Percentiles rank a stretch among this genome's conserved stretches.
These are phyloP conservation scores for Drosophila lacicola DNA, from an alignment of 2,888 invertebrate genomes.

Conservation along the genomic window DNA sequence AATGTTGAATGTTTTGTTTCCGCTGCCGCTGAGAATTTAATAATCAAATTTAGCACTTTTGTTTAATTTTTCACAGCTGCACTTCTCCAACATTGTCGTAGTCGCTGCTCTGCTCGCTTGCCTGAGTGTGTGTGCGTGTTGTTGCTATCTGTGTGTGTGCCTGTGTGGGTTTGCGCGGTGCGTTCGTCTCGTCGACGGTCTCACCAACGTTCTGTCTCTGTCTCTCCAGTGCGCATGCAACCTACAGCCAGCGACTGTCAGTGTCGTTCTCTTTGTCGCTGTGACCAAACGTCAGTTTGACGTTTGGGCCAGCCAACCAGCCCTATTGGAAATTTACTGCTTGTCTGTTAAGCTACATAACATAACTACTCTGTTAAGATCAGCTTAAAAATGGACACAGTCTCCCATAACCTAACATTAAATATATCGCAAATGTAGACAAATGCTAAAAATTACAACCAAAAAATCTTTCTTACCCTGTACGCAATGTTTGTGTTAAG, in stretches of 20 bases:
- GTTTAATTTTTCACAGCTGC: slow-evolving; percentile 68
- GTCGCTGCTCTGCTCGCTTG: slow-evolving; percentile 57
- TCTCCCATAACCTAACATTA: neutral
- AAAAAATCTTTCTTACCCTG: too few relatives aligned
- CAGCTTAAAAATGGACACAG: neutral
- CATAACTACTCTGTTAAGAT: slow-evolving; percentile 3
- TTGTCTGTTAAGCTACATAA: slow-evolving; percentile 3
- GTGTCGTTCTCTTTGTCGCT: slow-evolving; percentile 72
- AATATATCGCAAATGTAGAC: neutral
- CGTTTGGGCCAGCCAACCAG: slow-evolving; percentile 50
- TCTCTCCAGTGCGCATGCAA: slow-evolving; percentile 48
- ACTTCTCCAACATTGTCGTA: slow-evolving; percentile 68
- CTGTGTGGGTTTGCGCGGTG: slow-evolving; percentile 59
- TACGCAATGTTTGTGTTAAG: too few relatives aligned
- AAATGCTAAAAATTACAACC: too few relatives aligned
- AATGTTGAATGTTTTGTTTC: slow-evolving; percentile 66
- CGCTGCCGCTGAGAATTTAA: slow-evolving; percentile 26
- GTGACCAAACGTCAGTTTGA: slow-evolving; percentile 70
- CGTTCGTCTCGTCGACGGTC: slow-evolving; percentile 69
- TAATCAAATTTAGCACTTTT: slow-evolving; percentile 57
- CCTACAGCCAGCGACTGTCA: slow-evolving; percentile 52
- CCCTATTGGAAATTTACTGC: slow-evolving; percentile 59
- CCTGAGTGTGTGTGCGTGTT: slow-evolving; percentile 23
- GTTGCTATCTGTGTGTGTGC: slow-evolving; percentile 27
- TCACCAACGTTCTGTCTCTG: slow-evolving; percentile 66